Conservation (phyloP, 2,888 invertebrate species). For the Drosophila diplacantha region DNA sequence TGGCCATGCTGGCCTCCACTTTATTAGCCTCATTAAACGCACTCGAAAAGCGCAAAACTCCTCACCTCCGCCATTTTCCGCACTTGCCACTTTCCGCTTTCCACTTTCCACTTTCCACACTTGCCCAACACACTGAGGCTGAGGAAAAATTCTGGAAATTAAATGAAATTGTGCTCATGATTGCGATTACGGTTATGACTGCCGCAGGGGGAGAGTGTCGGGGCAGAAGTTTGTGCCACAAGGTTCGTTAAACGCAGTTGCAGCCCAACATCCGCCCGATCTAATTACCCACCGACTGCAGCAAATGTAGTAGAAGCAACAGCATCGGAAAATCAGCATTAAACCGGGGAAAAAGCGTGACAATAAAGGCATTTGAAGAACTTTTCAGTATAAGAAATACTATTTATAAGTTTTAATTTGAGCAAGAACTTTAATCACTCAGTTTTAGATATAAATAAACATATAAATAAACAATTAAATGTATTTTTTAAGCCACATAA, state of each 20-base stretch:
- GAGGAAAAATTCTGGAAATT: slow-evolving; percentile 34
- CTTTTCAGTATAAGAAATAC: not conserved
- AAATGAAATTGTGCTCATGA: slow-evolving; percentile 69
- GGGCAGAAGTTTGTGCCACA: slow-evolving; percentile 35
- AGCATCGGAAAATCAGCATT: slow-evolving; percentile 20
- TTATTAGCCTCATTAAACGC: slow-evolving; percentile 66
- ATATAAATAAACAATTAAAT: not conserved
- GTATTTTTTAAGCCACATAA: not conserved
- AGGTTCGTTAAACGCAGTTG: slow-evolving; percentile 47
- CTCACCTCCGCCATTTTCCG: slow-evolving; percentile 5
- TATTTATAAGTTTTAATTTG: not conserved
- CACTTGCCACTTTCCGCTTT: too few species aligned
- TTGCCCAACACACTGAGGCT: slow-evolving; percentile 14
- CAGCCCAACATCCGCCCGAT: slow-evolving; percentile 39
- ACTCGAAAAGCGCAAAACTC: slow-evolving; percentile 42
- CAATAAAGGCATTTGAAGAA: not conserved
- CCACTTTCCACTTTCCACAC: slow-evolving; percentile 10
- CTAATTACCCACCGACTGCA: slow-evolving; percentile 51
- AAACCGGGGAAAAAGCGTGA: not conserved
- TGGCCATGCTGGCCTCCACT: slow-evolving; percentile 34
- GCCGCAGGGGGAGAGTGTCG: slow-evolving; percentile 16
- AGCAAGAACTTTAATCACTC: not conserved
- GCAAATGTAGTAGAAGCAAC: slow-evolving; percentile 34
- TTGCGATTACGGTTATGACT: slow-evolving; percentile 67
- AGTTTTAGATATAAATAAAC: not conserved